A percentile compares a stretch with the other conserved stretches of the same genome.
Conservation (phyloP, 2,888 invertebrate genomes). For the Griposia aprilina region DNA sequence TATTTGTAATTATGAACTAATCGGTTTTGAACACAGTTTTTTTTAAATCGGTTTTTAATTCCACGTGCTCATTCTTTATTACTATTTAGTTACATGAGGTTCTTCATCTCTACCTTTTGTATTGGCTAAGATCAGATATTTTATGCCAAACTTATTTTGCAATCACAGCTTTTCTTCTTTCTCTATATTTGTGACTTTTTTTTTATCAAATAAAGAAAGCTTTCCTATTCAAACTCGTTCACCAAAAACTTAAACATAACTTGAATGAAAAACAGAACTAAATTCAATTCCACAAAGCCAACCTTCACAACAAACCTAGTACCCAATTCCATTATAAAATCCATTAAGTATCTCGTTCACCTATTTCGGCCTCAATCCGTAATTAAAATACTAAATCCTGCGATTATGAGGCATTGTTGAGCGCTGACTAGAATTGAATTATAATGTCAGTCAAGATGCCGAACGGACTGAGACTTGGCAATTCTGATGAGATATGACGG, state of each 20-base stretch:
- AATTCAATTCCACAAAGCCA: slow-evolving; percentile 16
- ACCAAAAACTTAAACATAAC: slow-evolving; percentile 10
- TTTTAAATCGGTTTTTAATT: background rate
- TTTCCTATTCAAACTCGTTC: slow-evolving; percentile 3
- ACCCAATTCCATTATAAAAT: slow-evolving; percentile 53
- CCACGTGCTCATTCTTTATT: too few species aligned
- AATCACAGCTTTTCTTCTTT: background rate
- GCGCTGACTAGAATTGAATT: slow-evolving; percentile 59
- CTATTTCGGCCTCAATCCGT: slow-evolving; percentile 50
- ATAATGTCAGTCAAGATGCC: slow-evolving; percentile 38
- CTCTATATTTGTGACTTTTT: too few species aligned
- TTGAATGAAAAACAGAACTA: slow-evolving; percentile 11
- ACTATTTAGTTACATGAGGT: background rate
- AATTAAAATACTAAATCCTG: slow-evolving; percentile 63
- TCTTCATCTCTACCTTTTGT: too few species aligned
- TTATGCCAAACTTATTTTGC: background rate
- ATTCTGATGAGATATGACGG: slow-evolving; percentile 14
- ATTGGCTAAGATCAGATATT: background rate
- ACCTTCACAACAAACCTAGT: slow-evolving; percentile 18
- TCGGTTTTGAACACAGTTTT: background rate
- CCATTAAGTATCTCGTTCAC: slow-evolving; percentile 47
- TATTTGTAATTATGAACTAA: background rate
- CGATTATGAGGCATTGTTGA: slow-evolving; percentile 60
- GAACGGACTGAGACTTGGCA: slow-evolving; percentile 8
- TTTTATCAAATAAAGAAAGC: background rate